A percentile compares a stretch with the other conserved stretches of the same genome.
phyloP scores from a whole-genome alignment of 2,888 invertebrate species.

The Andrena praecox region DNA sequence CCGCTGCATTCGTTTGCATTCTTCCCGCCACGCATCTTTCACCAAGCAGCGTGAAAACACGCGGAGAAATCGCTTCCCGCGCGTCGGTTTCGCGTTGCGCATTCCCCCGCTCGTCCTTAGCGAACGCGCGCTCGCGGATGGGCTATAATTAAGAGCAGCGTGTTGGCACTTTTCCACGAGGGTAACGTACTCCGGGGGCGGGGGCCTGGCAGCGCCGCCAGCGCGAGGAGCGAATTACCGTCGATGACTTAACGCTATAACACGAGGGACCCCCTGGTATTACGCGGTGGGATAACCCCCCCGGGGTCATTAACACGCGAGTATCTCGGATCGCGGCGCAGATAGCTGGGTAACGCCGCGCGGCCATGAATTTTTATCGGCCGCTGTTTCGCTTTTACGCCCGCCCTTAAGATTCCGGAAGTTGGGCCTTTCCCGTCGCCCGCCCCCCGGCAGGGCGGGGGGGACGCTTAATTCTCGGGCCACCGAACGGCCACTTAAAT shows the following conservation, averaged over 20 bases:
- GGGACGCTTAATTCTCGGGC: constrained; percentile 69
- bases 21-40: neutral
- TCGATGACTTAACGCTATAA: constrained; percentile 39
- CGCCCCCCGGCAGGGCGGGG: neutral
- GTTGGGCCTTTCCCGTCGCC: constrained; percentile 10
- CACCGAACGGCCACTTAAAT: constrained; percentile 70
- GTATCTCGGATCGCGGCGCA: constrained; percentile 38
- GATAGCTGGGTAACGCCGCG: neutral
- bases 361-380: constrained; percentile 65
- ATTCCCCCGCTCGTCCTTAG: neutral
- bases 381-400: constrained; percentile 51
- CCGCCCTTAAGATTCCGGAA: constrained; percentile 60
- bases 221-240: constrained; percentile 32
- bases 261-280: neutral
- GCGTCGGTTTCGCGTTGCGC: neutral
- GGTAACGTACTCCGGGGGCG: constrained; percentile 27
- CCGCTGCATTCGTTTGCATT: neutral
- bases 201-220: neutral
- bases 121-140: constrained; percentile 10
- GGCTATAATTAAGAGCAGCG: constrained; percentile 44
- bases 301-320: constrained; percentile 44
- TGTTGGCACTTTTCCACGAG: constrained; percentile 36
- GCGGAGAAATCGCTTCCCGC: neutral
- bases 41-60: neutral
- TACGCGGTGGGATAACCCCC: constrained; percentile 29